Conservation (phyloP, 1,140 invertebrate species). For the Notospermus geniculatus region DNA sequence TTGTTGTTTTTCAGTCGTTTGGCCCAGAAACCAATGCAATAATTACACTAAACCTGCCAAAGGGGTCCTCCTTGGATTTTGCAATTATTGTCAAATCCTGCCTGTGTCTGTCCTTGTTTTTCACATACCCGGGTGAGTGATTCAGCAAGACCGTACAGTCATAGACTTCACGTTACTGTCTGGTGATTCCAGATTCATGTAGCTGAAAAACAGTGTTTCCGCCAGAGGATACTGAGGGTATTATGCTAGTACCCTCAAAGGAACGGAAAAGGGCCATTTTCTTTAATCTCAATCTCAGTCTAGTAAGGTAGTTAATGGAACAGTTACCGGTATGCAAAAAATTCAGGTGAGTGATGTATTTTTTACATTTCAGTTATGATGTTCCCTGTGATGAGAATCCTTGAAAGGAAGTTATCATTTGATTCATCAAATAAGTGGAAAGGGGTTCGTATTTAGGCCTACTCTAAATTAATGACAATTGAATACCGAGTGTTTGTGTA, state of each 20-base stretch:
- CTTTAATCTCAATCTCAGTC: too few relatives aligned
- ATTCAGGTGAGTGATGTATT: too few relatives aligned
- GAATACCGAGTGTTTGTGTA: too few relatives aligned
- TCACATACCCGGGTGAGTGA: slow-evolving; percentile 56
- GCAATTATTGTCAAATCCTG: slow-evolving; percentile 56
- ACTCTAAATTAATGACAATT: too few relatives aligned
- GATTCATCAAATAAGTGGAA: slow-evolving; percentile 42
- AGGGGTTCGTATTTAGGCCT: slow-evolving; percentile 52
- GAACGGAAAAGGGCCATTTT: too few relatives aligned
- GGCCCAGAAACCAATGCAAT: slow-evolving; percentile 57
- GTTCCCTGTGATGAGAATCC: slow-evolving; percentile 56
- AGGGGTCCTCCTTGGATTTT: slow-evolving; percentile 52
- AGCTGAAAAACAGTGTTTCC: too few relatives aligned
- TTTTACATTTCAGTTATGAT: slow-evolving; percentile 53
- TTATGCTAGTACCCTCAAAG: too few relatives aligned
- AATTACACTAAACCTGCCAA: slow-evolving; percentile 58
- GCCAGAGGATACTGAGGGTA: too few relatives aligned
- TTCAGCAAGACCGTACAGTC: neutral
- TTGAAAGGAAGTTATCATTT: slow-evolving; percentile 50
- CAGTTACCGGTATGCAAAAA: too few relatives aligned
- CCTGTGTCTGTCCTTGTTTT: slow-evolving; percentile 57
- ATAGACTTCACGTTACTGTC: too few relatives aligned
- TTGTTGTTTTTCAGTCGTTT: slow-evolving; percentile 47
- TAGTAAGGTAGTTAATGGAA: too few relatives aligned
- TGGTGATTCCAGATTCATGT: too few relatives aligned